Evolutionary conservation across 2,113 vertebrate genomes (phyloP), one percentile per base, ranked within the genome.

Genomic region (Passer domesticus): DNA sequence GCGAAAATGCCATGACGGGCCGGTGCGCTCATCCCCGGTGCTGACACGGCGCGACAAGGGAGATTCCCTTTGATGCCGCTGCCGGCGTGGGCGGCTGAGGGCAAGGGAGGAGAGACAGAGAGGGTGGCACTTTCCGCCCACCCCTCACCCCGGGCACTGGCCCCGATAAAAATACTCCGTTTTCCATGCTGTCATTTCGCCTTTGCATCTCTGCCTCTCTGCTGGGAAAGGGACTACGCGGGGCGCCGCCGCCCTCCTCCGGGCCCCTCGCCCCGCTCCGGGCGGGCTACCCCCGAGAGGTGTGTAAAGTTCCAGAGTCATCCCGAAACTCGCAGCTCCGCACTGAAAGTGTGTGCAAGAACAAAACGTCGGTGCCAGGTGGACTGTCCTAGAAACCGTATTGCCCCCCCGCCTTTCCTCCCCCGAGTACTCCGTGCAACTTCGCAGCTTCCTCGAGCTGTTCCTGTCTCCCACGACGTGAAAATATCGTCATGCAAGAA

Each of bases 51-150:
- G 84, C 88, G 68, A 63, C 73, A 59, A 82, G 95, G 94, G 95
- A 95, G 95, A 96, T 96, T 90, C 95, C 91, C 95, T 96, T 96
- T 96, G 95, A 96, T 92, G 95, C 91, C 60, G 70, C 89, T 90
- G 85, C 75, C 66, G 66, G 78, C 83, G 95, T 84, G 93, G 95
- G 95, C 64, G 93, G 91, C 59, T 13, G 55, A 84, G 95, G 95
- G 89, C 95, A 84, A 87, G 46, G 83, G 78, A 73, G 83, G 63
- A 59, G 83, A n/a, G 41, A 72, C 37, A 86, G 60, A 52, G 37
- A 81, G 60, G 89, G 92, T 75, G 83, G 87, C 95, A 95, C 87
- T 94, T 96, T 95, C 95, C 94, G 89, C 95, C 86, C 93, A 82
- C 91, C 46, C 60, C 21, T 85, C 89, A 41, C 86, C 79, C 83